Evolutionary conservation across 2,888 invertebrate genomes (phyloP).

Genomic region (Himalopsyche kuldschensis): DNA sequence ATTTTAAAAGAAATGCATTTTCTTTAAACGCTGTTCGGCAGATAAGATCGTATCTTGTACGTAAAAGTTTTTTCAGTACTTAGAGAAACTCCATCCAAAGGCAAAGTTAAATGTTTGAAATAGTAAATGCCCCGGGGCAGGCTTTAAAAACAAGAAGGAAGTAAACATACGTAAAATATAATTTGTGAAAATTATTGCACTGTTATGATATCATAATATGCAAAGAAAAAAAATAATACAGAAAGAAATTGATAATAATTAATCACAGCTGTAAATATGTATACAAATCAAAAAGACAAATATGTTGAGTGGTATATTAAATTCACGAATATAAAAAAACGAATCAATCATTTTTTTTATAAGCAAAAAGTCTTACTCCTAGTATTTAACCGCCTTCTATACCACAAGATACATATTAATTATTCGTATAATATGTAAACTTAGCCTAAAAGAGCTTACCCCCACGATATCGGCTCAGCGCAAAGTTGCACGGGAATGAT

Average conservation of each 20-base stretch:
- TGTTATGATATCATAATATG: background rate
- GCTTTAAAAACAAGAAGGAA: background rate
- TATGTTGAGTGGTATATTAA: too few species aligned
- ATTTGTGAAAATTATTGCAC: background rate
- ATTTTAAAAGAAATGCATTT: background rate
- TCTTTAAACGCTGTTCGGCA: background rate
- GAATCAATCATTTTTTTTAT: too few species aligned
- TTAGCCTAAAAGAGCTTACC: too few species aligned
- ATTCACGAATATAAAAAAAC: too few species aligned
- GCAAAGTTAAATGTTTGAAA: background rate
- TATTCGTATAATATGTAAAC: too few species aligned
- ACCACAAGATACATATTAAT: too few species aligned
- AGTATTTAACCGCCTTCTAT: too few species aligned
- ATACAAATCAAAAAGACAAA: background rate
- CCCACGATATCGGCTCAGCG: too few species aligned
- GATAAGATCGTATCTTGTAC: background rate
- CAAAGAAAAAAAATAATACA: too few species aligned
- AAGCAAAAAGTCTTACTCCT: too few species aligned
- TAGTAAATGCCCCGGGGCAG: background rate
- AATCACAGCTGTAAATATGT: background rate
- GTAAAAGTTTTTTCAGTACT: background rate
- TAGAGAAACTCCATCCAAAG: background rate
- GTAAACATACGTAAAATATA: background rate
- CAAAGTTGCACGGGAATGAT: too few species aligned
- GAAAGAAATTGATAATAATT: too few species aligned